phyloP scores from a whole-genome alignment of 2,888 invertebrate species.

The Stenurella melanura region DNA sequence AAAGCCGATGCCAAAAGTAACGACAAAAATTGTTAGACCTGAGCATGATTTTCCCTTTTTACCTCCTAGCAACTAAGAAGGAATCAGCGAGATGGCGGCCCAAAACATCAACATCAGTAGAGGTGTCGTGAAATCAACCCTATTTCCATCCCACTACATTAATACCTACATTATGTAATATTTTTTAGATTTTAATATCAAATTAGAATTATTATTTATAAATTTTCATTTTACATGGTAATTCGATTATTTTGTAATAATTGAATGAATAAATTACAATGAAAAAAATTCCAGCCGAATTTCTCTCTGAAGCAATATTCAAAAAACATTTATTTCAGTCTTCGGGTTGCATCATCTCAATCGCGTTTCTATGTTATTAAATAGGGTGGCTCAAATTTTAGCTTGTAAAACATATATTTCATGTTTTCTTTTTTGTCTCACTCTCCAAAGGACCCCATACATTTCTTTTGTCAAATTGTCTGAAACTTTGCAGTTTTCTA shows the following conservation, averaged over 20 bases:
- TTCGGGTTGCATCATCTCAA: neutral
- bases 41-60: conserved; percentile 70
- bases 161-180: conserved; percentile 59
- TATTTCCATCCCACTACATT: conserved; percentile 67
- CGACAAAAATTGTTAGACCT: conserved; percentile 56
- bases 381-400: too few species aligned
- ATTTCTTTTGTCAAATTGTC: too few species aligned
- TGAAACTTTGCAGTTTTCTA: too few species aligned
- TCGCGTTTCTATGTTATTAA: neutral
- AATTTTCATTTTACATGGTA: conserved; percentile 65
- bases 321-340: conserved; percentile 53
- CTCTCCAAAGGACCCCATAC: too few species aligned
- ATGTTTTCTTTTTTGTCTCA: too few species aligned
- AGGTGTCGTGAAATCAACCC: conserved; percentile 61
- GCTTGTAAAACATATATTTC: too few species aligned
- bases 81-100: conserved; percentile 65
- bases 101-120: conserved; percentile 61
- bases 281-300: conserved; percentile 52
- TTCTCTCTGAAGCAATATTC: conserved; percentile 58
- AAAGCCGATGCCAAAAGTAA: conserved; percentile 66
- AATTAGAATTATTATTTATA: conserved; percentile 67
- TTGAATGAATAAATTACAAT: conserved; percentile 65
- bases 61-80: conserved; percentile 68
- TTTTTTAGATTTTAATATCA: conserved; percentile 63
- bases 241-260: conserved; percentile 70